Evolutionary conservation across 2,797 vertebrate species (phyloP).

Genomic region (Leptatherina wallacei): DNA sequence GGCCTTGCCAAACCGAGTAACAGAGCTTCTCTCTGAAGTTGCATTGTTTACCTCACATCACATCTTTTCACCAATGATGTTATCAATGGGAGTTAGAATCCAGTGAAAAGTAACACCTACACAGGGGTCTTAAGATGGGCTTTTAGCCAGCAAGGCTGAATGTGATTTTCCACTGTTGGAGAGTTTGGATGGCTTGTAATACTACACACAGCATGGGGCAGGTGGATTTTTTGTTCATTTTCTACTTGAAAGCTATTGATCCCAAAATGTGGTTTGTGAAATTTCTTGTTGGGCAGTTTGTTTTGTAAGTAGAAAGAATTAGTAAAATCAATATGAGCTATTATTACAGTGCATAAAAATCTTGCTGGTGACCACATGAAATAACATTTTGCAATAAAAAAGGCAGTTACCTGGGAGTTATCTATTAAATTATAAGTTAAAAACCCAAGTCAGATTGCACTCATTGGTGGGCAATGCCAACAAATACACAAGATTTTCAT

Average conservation of each 20-base stretch:
- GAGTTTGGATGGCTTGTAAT: constrained; percentile 23
- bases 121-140: constrained; percentile 42
- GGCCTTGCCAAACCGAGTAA: constrained; percentile 65
- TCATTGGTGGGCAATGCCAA: too few relatives aligned
- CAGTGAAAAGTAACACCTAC: constrained; percentile 63
- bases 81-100: constrained; percentile 59
- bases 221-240: neutral
- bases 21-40: constrained; percentile 62
- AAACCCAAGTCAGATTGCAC: too few relatives aligned
- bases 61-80: constrained; percentile 59
- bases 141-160: constrained; percentile 44
- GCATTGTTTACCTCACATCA: constrained; percentile 64
- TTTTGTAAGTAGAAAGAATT: neutral
- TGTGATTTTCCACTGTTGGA: constrained; percentile 23
- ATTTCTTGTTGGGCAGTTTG: neutral
- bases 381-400: too few relatives aligned
- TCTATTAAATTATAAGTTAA: too few relatives aligned
- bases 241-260: constrained; percentile 1
- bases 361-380: too few relatives aligned
- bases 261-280: neutral
- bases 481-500: too few relatives aligned
- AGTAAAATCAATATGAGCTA: too few relatives aligned
- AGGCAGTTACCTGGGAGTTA: too few relatives aligned
- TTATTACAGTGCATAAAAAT: too few relatives aligned
- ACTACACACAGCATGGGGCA: constrained; percentile 11